phyloP scores from a whole-genome alignment of 2,888 invertebrate species.

The Helleia helle region DNA sequence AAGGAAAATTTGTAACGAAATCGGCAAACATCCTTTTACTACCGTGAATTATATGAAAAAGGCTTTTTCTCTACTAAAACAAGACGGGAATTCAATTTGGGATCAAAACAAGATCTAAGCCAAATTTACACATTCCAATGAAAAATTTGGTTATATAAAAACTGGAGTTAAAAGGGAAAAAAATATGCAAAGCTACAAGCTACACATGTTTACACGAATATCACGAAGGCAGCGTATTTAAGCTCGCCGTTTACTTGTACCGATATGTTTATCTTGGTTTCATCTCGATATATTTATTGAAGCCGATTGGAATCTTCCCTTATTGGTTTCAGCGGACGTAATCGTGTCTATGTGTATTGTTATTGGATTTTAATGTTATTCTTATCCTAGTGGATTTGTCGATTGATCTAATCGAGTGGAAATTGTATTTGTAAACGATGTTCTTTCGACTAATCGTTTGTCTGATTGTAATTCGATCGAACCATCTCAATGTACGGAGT shows the following conservation, averaged over 20 bases:
- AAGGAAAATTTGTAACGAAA: background rate
- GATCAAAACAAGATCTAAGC: slow-evolving; percentile 7
- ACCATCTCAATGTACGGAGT: too few species aligned
- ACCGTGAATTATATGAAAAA: slow-evolving; percentile 2
- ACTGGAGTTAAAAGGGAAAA: background rate
- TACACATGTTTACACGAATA: slow-evolving; percentile 51
- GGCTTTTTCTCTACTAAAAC: slow-evolving; percentile 2
- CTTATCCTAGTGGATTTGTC: too few species aligned
- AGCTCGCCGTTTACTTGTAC: slow-evolving; percentile 40
- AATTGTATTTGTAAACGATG: too few species aligned
- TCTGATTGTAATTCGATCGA: too few species aligned
- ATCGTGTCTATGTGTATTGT: slow-evolving; percentile 39
- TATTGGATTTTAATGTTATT: slow-evolving; percentile 34
- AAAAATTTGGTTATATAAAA: slow-evolving; percentile 2
- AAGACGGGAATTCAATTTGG: slow-evolving; percentile 3
- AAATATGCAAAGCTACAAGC: slow-evolving; percentile 6
- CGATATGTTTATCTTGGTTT: slow-evolving; percentile 65
- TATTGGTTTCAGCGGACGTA: slow-evolving; percentile 50
- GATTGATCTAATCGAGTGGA: too few species aligned
- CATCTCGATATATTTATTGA: slow-evolving; percentile 66
- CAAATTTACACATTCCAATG: slow-evolving; percentile 7
- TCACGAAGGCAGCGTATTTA: slow-evolving; percentile 62
- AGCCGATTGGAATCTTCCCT: slow-evolving; percentile 47
- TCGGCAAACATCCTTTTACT: slow-evolving; percentile 3
- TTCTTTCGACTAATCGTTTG: too few species aligned